phyloP scores from a whole-genome alignment of 2,113 vertebrate species.

The Cyphotilapia sp. region DNA sequence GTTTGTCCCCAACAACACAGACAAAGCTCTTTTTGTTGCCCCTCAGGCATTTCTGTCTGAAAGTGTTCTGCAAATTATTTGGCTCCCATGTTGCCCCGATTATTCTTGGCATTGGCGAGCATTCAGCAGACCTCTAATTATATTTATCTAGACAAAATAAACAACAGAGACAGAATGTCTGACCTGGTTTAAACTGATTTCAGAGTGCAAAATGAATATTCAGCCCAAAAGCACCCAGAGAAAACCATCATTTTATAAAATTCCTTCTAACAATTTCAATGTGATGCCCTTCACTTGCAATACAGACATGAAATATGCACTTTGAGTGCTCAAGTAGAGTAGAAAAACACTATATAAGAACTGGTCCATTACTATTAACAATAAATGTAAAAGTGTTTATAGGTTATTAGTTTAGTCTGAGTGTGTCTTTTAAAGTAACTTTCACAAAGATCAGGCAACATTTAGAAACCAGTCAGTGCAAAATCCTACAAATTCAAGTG shows the following conservation, averaged over 20 bases:
- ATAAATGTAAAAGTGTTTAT: neutral
- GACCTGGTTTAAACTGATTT: neutral
- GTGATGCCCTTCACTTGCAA: neutral
- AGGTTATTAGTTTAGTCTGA: neutral
- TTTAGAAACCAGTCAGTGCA: neutral
- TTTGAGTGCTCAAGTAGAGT: neutral
- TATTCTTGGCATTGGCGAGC: slow-evolving; percentile 9
- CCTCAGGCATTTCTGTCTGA: slow-evolving; percentile 14
- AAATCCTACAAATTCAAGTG: neutral
- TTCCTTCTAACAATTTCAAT: neutral
- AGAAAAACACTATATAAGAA: neutral
- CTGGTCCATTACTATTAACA: neutral
- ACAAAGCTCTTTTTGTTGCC: slow-evolving; percentile 60
- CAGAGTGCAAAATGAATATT: neutral
- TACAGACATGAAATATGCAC: neutral
- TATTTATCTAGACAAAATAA: slow-evolving; percentile 20
- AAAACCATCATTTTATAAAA: neutral
- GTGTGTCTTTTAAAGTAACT: neutral
- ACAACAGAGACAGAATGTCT: neutral
- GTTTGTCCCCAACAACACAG: slow-evolving; percentile 26
- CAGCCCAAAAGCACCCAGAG: neutral
- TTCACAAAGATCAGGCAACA: neutral
- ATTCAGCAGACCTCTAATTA: slow-evolving; percentile 21
- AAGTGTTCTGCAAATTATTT: slow-evolving; percentile 41
- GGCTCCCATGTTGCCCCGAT: slow-evolving; percentile 33